These are phyloP conservation scores for Drosophila formosana DNA, from an alignment of 2,888 invertebrate genomes.

Conservation along the genomic window DNA sequence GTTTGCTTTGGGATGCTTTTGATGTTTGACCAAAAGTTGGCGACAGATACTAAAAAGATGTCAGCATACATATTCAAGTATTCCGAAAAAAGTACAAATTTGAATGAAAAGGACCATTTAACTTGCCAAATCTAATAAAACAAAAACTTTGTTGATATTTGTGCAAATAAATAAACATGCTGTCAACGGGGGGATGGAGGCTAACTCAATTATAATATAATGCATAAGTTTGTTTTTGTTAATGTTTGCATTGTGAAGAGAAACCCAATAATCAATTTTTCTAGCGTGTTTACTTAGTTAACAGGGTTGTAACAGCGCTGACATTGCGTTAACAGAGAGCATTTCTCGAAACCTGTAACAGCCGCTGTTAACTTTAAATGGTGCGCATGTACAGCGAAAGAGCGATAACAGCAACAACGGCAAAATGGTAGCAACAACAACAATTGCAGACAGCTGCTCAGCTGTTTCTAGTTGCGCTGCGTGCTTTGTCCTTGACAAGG, in stretches of 20 bases:
- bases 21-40: conserved; percentile 15
- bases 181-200: conserved; percentile 3
- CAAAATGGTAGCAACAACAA: conserved; percentile 33
- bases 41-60: conserved; percentile 3
- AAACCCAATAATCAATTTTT: conserved; percentile 63
- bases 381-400: conserved; percentile 42
- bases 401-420: conserved; percentile 20
- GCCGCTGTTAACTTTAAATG: conserved; percentile 37
- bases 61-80: conserved; percentile 6
- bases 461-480: conserved; percentile 73
- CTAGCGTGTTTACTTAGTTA: conserved; percentile 48
- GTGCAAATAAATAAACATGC: conserved; percentile 12
- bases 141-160: conserved; percentile 49
- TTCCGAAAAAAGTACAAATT: conserved; percentile 3
- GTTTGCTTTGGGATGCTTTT: conserved; percentile 17
- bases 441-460: conserved; percentile 56
- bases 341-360: conserved; percentile 23
- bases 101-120: conserved; percentile 36
- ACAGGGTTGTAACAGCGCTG: conserved; percentile 31
- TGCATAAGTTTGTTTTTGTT: conserved; percentile 28
- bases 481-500: conserved; percentile 81
- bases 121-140: conserved; percentile 47
- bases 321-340: conserved; percentile 21
- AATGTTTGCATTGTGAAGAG: conserved; percentile 27
- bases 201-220: conserved; percentile 48